Evolutionary conservation across 2,113 vertebrate genomes (phyloP).

Genomic region (Ceuthmochares aereus): DNA sequence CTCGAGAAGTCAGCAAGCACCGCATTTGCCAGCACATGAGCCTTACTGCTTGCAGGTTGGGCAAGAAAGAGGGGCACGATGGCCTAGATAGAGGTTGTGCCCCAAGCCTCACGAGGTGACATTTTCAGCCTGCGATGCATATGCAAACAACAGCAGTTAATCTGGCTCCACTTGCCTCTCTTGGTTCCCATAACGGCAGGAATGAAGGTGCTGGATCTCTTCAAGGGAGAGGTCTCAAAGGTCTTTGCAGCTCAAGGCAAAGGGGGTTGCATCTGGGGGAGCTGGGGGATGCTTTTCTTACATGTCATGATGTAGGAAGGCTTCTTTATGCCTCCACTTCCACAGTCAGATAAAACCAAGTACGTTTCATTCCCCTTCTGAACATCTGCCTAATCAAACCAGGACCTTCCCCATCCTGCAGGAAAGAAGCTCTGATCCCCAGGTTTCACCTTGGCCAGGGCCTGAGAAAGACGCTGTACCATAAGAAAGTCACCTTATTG

Average conservation of each 20-base stretch:
- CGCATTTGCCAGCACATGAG: neutral
- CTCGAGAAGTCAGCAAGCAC: neutral
- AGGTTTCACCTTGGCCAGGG: neutral
- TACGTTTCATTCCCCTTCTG: neutral
- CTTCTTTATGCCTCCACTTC: neutral
- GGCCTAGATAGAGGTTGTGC: neutral
- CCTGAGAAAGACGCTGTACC: neutral
- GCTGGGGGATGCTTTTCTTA: rapidly evolving
- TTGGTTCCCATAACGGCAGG: neutral
- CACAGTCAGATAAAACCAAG: neutral
- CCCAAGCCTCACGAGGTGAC: neutral
- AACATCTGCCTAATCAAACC: neutral
- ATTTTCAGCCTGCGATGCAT: neutral
- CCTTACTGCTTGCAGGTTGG: neutral
- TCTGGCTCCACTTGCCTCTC: neutral
- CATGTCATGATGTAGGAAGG: neutral
- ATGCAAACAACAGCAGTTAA: neutral
- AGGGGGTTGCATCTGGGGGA: no score
- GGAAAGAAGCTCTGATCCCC: neutral
- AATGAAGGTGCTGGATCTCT: neutral
- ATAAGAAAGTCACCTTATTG: rapidly evolving
- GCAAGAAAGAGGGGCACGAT: neutral
- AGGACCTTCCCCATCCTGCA: neutral
- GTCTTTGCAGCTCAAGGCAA: neutral
- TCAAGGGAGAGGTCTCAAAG: neutral